A percentile compares a stretch with the other conserved stretches of the same genome.
phyloP scores from a whole-genome alignment of 2,113 vertebrate species.

The Prochilodus magdalenae region DNA sequence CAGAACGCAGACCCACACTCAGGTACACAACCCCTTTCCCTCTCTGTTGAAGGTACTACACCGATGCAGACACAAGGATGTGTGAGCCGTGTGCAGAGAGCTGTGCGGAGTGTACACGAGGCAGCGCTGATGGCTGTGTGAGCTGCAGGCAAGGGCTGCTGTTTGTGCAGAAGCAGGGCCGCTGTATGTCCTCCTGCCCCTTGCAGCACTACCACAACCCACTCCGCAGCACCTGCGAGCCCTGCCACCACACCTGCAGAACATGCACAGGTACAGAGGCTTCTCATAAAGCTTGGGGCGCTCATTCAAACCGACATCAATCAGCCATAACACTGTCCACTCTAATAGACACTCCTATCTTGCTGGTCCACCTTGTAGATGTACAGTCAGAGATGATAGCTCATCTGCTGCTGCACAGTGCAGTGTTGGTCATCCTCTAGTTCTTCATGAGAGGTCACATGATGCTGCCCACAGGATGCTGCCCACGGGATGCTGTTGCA shows the following conservation, averaged over 20 bases:
- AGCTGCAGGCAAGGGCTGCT: constrained; percentile 80
- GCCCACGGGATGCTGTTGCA: too few species aligned
- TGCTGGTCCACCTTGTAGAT: too few species aligned
- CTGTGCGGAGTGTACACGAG: constrained; percentile 82
- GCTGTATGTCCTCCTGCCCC: constrained; percentile 83
- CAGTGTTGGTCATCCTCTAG: too few species aligned
- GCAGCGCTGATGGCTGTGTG: constrained; percentile 77
- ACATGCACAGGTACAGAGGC: constrained; percentile 80
- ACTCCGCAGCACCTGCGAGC: constrained; percentile 76
- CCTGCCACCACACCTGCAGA: constrained; percentile 85
- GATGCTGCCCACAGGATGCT: too few species aligned
- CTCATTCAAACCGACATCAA: not conserved
- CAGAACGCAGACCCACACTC: too few species aligned
- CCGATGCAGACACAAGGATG: constrained; percentile 70
- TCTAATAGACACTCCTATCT: too few species aligned
- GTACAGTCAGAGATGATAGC: too few species aligned
- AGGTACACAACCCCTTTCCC: constrained; percentile 33
- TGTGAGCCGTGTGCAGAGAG: constrained; percentile 85
- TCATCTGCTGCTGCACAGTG: too few species aligned
- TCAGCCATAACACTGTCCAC: too few species aligned
- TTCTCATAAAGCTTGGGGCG: not conserved
- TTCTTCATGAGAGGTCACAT: too few species aligned
- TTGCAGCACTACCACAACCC: constrained; percentile 75
- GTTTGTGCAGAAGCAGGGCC: constrained; percentile 75
- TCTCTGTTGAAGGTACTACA: constrained; percentile 79